These are phyloP conservation scores for Drosophila nasuta DNA, from an alignment of 1,140 invertebrate genomes.

Conservation along the genomic window DNA sequence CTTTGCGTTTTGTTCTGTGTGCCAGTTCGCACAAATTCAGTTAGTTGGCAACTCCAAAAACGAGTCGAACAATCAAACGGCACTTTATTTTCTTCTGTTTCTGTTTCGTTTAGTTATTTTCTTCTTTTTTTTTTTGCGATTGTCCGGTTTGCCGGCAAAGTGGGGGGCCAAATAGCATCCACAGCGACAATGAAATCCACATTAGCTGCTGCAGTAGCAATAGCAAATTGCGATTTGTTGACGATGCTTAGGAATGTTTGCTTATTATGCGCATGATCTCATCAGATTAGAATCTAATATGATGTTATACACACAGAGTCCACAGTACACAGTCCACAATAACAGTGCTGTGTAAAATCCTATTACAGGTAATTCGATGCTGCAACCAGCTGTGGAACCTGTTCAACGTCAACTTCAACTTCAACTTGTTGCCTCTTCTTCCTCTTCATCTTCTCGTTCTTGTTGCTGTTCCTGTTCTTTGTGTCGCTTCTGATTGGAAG, in stretches of 20 bases:
- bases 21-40: slow-evolving; percentile 3
- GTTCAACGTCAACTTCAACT: slow-evolving; percentile 19
- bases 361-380: slow-evolving; percentile 4
- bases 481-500: slow-evolving; percentile 9
- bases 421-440: neutral
- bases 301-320: no score
- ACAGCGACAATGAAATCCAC: slow-evolving; percentile 10
- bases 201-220: neutral
- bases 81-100: neutral
- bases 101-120: neutral
- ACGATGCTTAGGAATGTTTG: slow-evolving; percentile 8
- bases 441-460: slow-evolving; percentile 12
- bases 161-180: neutral
- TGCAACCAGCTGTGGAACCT: slow-evolving; percentile 18
- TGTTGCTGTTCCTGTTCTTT: neutral
- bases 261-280: slow-evolving; percentile 13
- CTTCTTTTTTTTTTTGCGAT: slow-evolving; percentile 12
- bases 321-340: no score
- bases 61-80: slow-evolving; percentile 2
- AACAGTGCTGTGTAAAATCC: slow-evolving; percentile 1
- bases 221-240: neutral
- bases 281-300: neutral
- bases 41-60: slow-evolving; percentile 7
- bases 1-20: neutral
- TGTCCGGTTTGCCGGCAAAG: slow-evolving; percentile 26